Evolutionary conservation across 2,888 invertebrate genomes (phyloP).

Genomic region (Hipparchia sbordonii): DNA sequence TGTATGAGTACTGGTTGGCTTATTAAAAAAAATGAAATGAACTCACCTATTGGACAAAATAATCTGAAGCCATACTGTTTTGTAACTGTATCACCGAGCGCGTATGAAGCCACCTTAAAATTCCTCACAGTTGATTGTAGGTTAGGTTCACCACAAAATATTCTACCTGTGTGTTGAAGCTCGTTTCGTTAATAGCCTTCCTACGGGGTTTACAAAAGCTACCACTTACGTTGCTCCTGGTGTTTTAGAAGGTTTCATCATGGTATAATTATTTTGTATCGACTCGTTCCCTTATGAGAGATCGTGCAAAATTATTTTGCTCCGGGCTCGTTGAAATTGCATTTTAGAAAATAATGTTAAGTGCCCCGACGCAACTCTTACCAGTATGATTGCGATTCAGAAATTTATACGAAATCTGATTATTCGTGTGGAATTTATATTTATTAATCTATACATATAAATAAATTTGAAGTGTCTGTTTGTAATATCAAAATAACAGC

Average conservation of each 20-base stretch:
- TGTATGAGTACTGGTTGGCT: no score
- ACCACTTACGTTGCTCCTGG: slow-evolving; percentile 28
- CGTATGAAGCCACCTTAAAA: slow-evolving; percentile 21
- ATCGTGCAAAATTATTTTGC: slow-evolving; percentile 34
- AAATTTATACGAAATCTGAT: not conserved
- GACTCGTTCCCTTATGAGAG: slow-evolving; percentile 27
- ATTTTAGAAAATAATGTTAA: slow-evolving; percentile 13
- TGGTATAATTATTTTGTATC: slow-evolving; percentile 39
- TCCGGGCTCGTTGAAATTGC: slow-evolving; percentile 27
- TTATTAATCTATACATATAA: no score
- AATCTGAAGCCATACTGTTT: not conserved
- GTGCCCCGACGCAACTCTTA: slow-evolving; percentile 1
- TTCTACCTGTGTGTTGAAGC: slow-evolving; percentile 7
- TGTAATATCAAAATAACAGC: no score
- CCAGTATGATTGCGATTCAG: slow-evolving; percentile 7
- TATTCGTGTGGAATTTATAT: not conserved
- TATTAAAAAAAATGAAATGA: no score
- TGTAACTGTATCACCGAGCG: not conserved
- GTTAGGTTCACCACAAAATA: slow-evolving; percentile 12
- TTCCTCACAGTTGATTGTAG: slow-evolving; percentile 16
- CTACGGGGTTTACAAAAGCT: slow-evolving; percentile 28
- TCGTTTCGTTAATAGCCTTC: slow-evolving; percentile 25
- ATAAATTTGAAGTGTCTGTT: no score
- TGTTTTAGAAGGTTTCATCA: slow-evolving; percentile 31
- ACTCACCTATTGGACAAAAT: not conserved